Conservation (phyloP, 2,113 vertebrate species). For the Corvus moneduloides region DNA sequence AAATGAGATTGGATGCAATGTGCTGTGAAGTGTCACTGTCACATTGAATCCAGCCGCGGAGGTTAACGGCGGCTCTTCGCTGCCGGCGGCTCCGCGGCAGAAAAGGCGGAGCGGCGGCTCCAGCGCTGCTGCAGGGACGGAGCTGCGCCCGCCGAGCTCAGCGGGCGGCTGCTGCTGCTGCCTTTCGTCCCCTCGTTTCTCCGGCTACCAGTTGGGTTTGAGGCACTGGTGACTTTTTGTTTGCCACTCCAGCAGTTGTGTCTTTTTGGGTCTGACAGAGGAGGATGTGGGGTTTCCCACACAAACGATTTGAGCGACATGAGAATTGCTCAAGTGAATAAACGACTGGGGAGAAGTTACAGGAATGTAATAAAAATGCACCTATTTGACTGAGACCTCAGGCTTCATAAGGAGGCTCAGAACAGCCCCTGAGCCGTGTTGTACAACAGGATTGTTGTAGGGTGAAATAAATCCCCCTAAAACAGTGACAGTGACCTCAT, state of each 20-base stretch:
- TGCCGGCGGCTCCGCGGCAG: neutral
- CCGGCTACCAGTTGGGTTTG: neutral
- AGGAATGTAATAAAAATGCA: neutral
- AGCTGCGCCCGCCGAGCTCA: neutral
- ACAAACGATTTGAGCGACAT: accelerated
- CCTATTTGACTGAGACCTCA: neutral
- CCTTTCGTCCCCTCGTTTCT: neutral
- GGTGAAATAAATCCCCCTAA: neutral
- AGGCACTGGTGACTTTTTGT: neutral
- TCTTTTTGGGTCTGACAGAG: neutral
- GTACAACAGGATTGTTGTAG: neutral
- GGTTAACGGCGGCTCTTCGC: constrained; percentile 49
- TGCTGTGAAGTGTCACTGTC: constrained; percentile 84
- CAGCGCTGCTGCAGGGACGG: neutral
- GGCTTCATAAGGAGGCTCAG: neutral
- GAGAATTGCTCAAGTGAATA: neutral
- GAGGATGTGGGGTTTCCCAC: neutral
- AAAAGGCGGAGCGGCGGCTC: neutral
- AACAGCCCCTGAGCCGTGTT: neutral
- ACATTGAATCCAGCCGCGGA: constrained; percentile 72
- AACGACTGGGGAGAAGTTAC: neutral
- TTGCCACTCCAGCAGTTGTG: neutral
- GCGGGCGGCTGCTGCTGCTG: neutral
- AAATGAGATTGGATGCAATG: constrained; percentile 77
- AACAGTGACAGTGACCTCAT: neutral